Evolutionary conservation across 1,140 invertebrate genomes (phyloP).

Genomic region (Bradysia coprophila): DNA sequence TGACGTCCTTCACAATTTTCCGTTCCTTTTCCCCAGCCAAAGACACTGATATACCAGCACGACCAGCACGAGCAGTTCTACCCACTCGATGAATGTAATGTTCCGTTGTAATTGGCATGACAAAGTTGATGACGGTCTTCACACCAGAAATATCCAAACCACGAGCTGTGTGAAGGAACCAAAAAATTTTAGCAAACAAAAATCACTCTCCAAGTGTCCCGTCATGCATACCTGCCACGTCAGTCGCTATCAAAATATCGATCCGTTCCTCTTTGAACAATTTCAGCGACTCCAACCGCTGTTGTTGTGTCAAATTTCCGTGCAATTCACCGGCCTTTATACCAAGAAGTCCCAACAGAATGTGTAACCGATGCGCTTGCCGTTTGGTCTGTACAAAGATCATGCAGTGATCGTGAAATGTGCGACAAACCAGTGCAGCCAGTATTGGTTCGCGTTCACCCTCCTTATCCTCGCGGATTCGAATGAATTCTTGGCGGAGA

Average conservation of each 20-base stretch:
- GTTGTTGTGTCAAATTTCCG: slow-evolving; percentile 83
- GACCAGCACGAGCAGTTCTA: slow-evolving; percentile 83
- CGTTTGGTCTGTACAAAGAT: slow-evolving; percentile 94
- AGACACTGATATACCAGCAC: slow-evolving; percentile 77
- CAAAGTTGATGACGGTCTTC: slow-evolving; percentile 93
- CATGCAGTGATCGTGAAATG: slow-evolving; percentile 83
- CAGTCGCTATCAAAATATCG: slow-evolving; percentile 87
- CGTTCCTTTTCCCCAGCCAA: slow-evolving; percentile 85
- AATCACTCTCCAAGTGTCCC: too few relatives aligned
- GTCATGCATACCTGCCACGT: too few relatives aligned
- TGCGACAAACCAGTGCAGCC: slow-evolving; percentile 76
- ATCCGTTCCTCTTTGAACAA: slow-evolving; percentile 77
- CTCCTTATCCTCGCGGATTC: slow-evolving; percentile 45
- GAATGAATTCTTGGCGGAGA: slow-evolving; percentile 89
- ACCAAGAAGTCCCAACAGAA: slow-evolving; percentile 75
- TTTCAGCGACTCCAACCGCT: slow-evolving; percentile 74
- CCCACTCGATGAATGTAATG: slow-evolving; percentile 93
- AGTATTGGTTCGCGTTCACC: slow-evolving; percentile 77
- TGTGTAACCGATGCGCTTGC: slow-evolving; percentile 80
- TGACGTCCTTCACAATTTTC: slow-evolving; percentile 76
- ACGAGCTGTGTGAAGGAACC: too few relatives aligned
- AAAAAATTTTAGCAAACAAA: too few relatives aligned
- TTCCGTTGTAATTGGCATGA: slow-evolving; percentile 82
- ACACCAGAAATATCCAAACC: slow-evolving; percentile 93
- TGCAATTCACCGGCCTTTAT: slow-evolving; percentile 83